Percentiles rank a stretch among this genome's conserved stretches.
phyloP scores from a whole-genome alignment of 2,888 invertebrate genomes.

The Xanthorhoe designata region DNA sequence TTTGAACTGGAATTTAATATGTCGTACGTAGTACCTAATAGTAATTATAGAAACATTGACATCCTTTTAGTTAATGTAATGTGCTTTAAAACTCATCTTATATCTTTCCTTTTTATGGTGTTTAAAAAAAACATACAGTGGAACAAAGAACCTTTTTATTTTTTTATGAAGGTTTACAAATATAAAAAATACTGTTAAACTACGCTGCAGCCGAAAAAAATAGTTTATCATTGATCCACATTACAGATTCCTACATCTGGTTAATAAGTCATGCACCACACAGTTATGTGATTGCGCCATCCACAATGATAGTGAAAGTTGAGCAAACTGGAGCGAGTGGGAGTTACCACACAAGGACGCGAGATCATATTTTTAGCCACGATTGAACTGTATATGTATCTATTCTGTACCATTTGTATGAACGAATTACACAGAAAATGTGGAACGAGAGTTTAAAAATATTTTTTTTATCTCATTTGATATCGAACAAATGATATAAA shows the following conservation, averaged over 20 bases:
- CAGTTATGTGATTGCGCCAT: slow-evolving; percentile 67
- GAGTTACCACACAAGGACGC: slow-evolving; percentile 81
- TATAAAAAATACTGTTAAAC: too few species aligned
- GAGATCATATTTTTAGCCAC: slow-evolving; percentile 35
- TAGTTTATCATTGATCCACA: neutral
- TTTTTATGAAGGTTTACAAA: too few species aligned
- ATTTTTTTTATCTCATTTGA: too few species aligned
- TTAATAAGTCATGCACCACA: slow-evolving; percentile 50
- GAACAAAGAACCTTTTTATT: too few species aligned
- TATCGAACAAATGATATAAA: too few species aligned
- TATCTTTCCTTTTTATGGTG: too few species aligned
- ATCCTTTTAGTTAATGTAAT: neutral
- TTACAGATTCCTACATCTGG: slow-evolving; percentile 1
- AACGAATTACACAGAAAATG: too few species aligned
- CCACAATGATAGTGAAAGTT: slow-evolving; percentile 82
- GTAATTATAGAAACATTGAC: neutral
- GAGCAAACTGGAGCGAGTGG: slow-evolving; percentile 75
- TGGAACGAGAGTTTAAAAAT: too few species aligned
- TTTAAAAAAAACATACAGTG: too few species aligned
- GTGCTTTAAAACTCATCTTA: too few species aligned
- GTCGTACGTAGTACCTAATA: too few species aligned
- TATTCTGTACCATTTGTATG: too few species aligned
- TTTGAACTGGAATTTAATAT: neutral
- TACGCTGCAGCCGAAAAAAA: neutral
- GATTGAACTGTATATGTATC: neutral